Base-by-base conservation (phyloP, 2,113 vertebrate species). In the Recurvirostra avosetta region DNA sequence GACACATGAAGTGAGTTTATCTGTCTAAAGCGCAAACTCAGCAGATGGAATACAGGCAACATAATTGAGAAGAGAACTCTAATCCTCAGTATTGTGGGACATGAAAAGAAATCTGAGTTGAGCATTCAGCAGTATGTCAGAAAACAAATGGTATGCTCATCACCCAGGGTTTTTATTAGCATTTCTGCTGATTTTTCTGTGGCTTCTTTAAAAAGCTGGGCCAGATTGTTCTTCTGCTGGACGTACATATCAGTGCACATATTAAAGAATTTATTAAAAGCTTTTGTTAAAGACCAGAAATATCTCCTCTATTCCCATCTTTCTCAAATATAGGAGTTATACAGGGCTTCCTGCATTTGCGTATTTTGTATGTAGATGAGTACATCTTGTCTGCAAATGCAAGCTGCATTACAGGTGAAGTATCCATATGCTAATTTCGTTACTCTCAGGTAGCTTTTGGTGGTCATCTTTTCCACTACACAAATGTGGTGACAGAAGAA, bases 71-170 rank as follows among this genome's bases (percentile, higher is more conserved):
- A 87, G 74, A 89, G 84, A 78, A 27, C 77, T 82, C 43, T 96
- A 96, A 95, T 93, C 91, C 94, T 87, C 56, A 26, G 73, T 72
- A 94, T 90, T 95, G 94, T 96, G 70, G 79, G 62, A 36, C 70
- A 58, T 91, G 92, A 95, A 96, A 96, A 85, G 65, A 81, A 89
- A 72, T 61, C 70, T 3, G 76, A 65, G 84, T 59, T 96, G 79
- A 85, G 81, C 63, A 40, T 89, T 92, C 91, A 91, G 84, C 86
- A 84, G 21, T 74, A 59, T 77, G 49, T 84, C 56, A 62, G 84
- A 77, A 92, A 94, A 86, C 83, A 95, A 96, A 86, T 15, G 52
- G 50, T 59, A 70, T 71, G 95, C 65, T 67, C 73, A 72, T 71
- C 76, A 59, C 38, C 21, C 66, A 38, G 55, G 49, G 38, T 18